Base-by-base conservation (phyloP, 1,140 invertebrate genomes). In the Trachymyrmex septentrionalis region DNA sequence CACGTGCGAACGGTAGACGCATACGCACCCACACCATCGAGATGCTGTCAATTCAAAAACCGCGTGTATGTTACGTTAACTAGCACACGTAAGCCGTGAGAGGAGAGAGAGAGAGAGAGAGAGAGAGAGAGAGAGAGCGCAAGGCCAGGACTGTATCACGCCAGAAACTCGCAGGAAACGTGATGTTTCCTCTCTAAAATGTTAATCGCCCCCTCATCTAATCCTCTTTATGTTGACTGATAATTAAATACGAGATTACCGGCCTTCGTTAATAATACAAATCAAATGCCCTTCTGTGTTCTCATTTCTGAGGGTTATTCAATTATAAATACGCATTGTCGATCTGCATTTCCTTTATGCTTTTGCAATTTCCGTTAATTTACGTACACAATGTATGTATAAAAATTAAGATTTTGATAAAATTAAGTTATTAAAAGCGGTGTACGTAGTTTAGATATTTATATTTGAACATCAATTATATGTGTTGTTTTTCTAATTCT, bases 21-120 rank as follows among this genome's bases (percentile, higher is more conserved):
- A 55, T 21, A 48, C 67, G 55, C 55, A 48, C 67, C 14, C 55
- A 82, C 67, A 82, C 27, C 14, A 9, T 48, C 24, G 38, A 63
- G 50, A 84, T 21, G n/a, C 55, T 27, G 55, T 48, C 69, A 48
- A 84, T 75, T 84, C 55, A 75, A 7, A 34, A 27, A 0, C 21
- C 21, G 48, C 19, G 14, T 71, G 30, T 38, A 38, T 6, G 38
- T 5, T 44, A 27, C 30, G 44, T 9, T 84, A 75, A 84, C 69
- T 84, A 27, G 80, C 57, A 84, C 80, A 84, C 69, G 12, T 55
- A 34, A 82, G 19, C n/a, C 78, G 38, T 72, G 66, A 82, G 67
- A 75, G n/a, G 69, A 50, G 50, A 73, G 53, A 73, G 67, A 61
- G 80, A 75, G 69, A 50, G 50, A 73, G 53, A 73, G 67, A 61